phyloP scores from a whole-genome alignment of 2,113 vertebrate species.

The Athene noctua region DNA sequence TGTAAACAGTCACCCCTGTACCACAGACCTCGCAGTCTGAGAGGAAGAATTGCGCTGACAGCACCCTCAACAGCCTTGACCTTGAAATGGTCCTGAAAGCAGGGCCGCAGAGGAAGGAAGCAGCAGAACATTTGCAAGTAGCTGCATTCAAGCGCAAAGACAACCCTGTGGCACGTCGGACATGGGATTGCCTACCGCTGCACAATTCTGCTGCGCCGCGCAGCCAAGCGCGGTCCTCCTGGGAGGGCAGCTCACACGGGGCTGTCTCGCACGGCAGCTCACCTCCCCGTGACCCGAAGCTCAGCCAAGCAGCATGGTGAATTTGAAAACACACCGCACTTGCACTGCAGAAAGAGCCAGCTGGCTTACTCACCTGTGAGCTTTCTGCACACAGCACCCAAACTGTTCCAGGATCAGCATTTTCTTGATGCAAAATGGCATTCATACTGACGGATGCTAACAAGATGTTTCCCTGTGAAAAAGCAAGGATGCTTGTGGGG shows the following conservation, averaged over 20 bases:
- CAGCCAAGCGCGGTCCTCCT: background rate
- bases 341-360: background rate
- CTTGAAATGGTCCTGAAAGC: background rate
- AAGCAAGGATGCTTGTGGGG: background rate
- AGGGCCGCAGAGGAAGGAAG: background rate
- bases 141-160: background rate
- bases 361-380: background rate
- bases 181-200: background rate
- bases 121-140: background rate
- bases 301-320: background rate
- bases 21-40: rapidly evolving
- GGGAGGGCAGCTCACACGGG: background rate
- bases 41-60: background rate
- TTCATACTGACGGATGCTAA: background rate
- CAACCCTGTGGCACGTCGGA: background rate
- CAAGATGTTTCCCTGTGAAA: background rate
- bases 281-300: background rate
- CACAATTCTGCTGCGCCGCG: background rate
- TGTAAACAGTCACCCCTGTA: background rate
- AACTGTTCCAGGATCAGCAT: rapidly evolving
- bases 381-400: rapidly evolving
- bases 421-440: background rate
- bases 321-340: rapidly evolving
- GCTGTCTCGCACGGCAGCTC: background rate
- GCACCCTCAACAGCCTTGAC: background rate